Evolutionary conservation across 2,888 invertebrate genomes (phyloP).

Genomic region (Conus canariensis): DNA sequence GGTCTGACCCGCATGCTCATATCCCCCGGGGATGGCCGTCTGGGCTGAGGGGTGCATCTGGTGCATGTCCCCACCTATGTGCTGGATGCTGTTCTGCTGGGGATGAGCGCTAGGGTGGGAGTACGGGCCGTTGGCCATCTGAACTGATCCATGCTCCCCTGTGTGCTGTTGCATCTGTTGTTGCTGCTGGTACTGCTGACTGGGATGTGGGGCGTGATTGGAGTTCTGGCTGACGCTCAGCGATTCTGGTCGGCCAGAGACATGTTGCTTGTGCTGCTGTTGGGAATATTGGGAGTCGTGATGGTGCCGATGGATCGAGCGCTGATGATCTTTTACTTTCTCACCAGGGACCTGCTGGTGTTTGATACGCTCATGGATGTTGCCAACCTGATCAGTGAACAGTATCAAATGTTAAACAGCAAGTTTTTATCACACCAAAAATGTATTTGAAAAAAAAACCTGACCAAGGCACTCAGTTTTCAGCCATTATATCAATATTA

Average conservation of each 20-base stretch:
- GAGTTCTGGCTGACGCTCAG: constrained; percentile 27
- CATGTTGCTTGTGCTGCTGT: constrained; percentile 14
- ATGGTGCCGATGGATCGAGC: constrained; percentile 41
- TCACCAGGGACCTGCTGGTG: constrained; percentile 27
- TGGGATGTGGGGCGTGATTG: constrained; percentile 29
- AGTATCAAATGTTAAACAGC: background rate
- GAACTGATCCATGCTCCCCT: constrained; percentile 31
- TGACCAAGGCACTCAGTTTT: too few species aligned
- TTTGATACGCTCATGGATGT: constrained; percentile 35
- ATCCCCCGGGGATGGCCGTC: background rate
- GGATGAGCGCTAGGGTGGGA: constrained; percentile 37
- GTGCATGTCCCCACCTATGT: background rate
- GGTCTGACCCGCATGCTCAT: background rate
- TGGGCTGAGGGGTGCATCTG: background rate
- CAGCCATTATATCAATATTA: too few species aligned
- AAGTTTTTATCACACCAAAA: too few species aligned
- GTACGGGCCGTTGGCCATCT: constrained; percentile 47
- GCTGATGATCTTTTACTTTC: constrained; percentile 20
- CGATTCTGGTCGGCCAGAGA: constrained; percentile 23
- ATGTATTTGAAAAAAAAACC: too few species aligned
- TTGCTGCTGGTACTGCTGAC: constrained; percentile 43
- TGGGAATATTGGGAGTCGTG: constrained; percentile 41
- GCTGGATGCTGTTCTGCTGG: constrained; percentile 26
- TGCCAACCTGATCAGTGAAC: constrained; percentile 26
- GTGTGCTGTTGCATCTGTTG: constrained; percentile 37